phyloP scores from a whole-genome alignment of 2,113 vertebrate species.

The Euleptes europaea region DNA sequence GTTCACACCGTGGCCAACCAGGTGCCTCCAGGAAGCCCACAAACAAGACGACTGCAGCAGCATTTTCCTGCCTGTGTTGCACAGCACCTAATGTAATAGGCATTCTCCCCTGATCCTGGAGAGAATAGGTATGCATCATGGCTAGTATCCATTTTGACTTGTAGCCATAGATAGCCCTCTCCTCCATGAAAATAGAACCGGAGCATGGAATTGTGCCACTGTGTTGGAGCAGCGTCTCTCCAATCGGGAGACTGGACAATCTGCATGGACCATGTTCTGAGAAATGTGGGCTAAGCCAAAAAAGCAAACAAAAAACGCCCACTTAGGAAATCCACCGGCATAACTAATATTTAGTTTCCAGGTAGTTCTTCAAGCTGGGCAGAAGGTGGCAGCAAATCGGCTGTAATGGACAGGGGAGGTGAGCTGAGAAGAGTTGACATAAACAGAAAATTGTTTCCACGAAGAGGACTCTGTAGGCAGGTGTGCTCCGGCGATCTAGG shows the following conservation, averaged over 20 bases:
- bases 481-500: not conserved
- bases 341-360: not conserved
- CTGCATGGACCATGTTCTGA: not conserved
- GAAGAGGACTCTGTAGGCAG: accelerated
- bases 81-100: too few species aligned
- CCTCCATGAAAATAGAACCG: too few species aligned
- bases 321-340: not conserved
- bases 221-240: not conserved
- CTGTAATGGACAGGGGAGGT: not conserved
- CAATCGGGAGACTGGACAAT: not conserved
- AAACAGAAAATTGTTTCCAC: not conserved
- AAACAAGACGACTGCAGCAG: too few species aligned
- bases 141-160: too few species aligned
- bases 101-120: too few species aligned
- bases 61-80: too few species aligned
- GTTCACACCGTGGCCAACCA: too few species aligned
- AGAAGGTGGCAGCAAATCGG: conserved; percentile 50
- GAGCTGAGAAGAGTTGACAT: not conserved
- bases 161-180: too few species aligned
- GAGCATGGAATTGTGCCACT: too few species aligned
- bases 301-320: not conserved
- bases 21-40: too few species aligned
- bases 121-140: too few species aligned
- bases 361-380: not conserved
- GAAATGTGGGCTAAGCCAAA: not conserved